phyloP scores from a whole-genome alignment of 2,797 vertebrate species.

The Sebastes umbrosus region DNA sequence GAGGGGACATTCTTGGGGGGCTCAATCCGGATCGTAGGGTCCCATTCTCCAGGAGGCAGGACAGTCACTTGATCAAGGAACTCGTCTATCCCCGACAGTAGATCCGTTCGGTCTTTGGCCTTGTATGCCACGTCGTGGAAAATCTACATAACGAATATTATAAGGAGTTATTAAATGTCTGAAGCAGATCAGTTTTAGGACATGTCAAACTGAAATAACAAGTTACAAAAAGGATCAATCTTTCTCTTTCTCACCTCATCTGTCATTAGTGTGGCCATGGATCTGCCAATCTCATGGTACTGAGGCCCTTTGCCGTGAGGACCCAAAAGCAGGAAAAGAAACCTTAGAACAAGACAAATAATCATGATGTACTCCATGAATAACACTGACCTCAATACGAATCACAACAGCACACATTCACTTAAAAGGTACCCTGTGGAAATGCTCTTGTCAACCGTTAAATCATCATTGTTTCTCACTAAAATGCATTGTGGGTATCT shows the following conservation, averaged over 20 bases:
- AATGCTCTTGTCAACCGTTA: not conserved
- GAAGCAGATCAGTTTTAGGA: not conserved
- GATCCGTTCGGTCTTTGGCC: conserved; percentile 94
- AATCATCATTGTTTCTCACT: not conserved
- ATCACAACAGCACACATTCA: not conserved
- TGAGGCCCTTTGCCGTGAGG: conserved; percentile 93
- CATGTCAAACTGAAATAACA: not conserved
- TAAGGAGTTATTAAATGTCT: not conserved
- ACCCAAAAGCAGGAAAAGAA: conserved; percentile 94
- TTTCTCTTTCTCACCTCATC: conserved; percentile 87
- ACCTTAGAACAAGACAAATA: conserved; percentile 78
- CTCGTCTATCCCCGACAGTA: conserved; percentile 95
- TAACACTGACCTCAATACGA: not conserved
- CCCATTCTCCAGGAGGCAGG: conserved; percentile 96
- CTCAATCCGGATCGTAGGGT: conserved; percentile 95
- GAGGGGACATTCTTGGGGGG: conserved; percentile 96
- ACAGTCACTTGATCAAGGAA: conserved; percentile 98
- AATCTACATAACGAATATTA: conserved; percentile 77
- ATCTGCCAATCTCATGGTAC: conserved; percentile 97
- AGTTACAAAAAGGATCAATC: not conserved
- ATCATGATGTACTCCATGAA: not conserved
- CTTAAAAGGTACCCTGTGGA: not conserved
- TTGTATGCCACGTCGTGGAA: conserved; percentile 98
- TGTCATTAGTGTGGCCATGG: conserved; percentile 97
- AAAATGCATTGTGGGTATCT: not conserved